Conservation (phyloP, 2,113 vertebrate species). For the Poeciliopsis turrubarensis region DNA sequence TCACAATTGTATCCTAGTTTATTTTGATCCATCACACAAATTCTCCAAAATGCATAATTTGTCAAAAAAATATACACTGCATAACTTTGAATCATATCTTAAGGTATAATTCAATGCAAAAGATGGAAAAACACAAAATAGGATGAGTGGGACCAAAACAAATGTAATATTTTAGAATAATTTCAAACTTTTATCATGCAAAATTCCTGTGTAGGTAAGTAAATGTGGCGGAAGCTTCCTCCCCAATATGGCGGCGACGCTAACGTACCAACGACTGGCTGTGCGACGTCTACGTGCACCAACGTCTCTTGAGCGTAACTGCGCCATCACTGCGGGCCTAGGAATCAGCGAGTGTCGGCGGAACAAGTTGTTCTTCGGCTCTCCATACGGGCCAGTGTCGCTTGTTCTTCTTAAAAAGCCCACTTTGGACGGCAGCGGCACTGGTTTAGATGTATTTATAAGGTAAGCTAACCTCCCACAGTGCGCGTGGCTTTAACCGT, state of each 20-base stretch:
- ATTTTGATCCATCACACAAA: too few species aligned
- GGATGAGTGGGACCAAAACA: too few species aligned
- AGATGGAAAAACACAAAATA: too few species aligned
- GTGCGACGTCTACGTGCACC: neutral
- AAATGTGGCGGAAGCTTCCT: neutral
- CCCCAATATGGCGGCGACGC: neutral
- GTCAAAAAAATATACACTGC: neutral
- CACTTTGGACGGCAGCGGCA: rapidly evolving
- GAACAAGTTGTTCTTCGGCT: neutral
- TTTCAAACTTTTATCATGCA: too few species aligned
- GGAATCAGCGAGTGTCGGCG: neutral
- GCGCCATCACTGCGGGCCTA: constrained; percentile 56
- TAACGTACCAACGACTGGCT: neutral
- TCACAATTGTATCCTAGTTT: too few species aligned
- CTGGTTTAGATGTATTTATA: constrained; percentile 10
- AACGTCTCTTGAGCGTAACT: neutral
- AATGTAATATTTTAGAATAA: too few species aligned
- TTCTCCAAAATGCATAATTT: too few species aligned
- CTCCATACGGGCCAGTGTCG: neutral
- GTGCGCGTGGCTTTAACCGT: rapidly evolving
- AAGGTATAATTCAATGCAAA: neutral
- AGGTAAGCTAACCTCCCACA: neutral
- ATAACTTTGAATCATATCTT: neutral
- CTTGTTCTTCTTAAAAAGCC: neutral
- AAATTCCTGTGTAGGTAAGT: neutral